phyloP scores from a whole-genome alignment of 2,797 vertebrate genomes.

The Labeo calbasu region DNA sequence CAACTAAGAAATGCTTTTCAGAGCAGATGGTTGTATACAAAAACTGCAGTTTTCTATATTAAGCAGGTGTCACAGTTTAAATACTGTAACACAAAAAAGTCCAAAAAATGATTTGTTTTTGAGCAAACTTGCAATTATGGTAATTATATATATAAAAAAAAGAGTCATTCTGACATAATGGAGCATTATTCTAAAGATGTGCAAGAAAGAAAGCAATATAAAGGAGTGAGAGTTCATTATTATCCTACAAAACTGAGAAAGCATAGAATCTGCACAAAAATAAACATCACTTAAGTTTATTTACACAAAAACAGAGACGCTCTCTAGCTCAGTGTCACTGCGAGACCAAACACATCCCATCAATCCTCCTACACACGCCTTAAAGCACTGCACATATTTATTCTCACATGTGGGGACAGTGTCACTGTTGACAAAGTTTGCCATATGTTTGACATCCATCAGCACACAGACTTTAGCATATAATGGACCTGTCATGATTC shows the following conservation, averaged over 20 bases:
- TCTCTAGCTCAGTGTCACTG: neutral
- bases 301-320: neutral
- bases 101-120: neutral
- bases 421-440: conserved; percentile 32
- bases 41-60: neutral
- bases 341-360: conserved; percentile 5
- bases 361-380: conserved; percentile 16
- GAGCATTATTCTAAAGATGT: neutral
- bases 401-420: neutral
- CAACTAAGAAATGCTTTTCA: neutral
- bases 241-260: neutral
- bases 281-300: neutral
- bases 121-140: neutral
- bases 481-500: conserved; percentile 5
- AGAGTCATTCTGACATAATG: neutral
- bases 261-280: neutral
- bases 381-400: conserved; percentile 19
- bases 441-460: conserved; percentile 31
- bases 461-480: conserved; percentile 1
- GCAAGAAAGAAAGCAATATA: neutral
- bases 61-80: neutral
- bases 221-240: neutral
- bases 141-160: neutral
- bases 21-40: neutral
- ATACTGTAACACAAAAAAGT: neutral